Evolutionary conservation across 2,888 invertebrate species (phyloP), one percentile per base, ranked within the genome.

Genomic region (Orchesellides sinensis): DNA sequence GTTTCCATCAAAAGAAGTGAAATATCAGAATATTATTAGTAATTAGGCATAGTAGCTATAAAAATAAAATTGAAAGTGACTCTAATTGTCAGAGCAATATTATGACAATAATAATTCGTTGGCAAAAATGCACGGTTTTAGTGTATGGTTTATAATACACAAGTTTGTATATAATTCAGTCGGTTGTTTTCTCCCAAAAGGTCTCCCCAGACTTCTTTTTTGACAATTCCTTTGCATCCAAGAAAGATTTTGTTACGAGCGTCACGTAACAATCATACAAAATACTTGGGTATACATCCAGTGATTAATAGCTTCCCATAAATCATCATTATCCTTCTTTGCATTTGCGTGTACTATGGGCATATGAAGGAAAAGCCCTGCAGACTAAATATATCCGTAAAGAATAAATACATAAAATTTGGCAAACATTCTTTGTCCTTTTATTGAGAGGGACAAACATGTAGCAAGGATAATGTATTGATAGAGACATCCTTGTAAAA

Each of bases 271-370:
- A 59, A 25, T 23, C 27, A 27, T 59, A 59, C 19, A 27, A 29
- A 35, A 61, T 29, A 35, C 35, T 19, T 2, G 19, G 35, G 17
- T n/a, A n/a, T 40, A 35, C 8, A 59, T 23, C 61, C 61, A 8
- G 35, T 61, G 61, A 61, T 61, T 61, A 61, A 61, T 61, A 61
- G 61, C 61, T 61, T 35, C 17, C 3, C 35, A 32, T 61, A 19
- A 19, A 17, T 19, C 35, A 29, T 61, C 32, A 19, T 35, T 17
- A 2, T 3, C 6, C 35, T 6, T 35, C 35, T 35, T 35, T 35
- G 8, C 35, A 35, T 35, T 8, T n/a, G n/a, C n/a, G n/a, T n/a
- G n/a, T n/a, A n/a, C n/a, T n/a, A n/a, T n/a, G n/a, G n/a, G n/a
- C n/a, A n/a, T n/a, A n/a, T n/a, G n/a, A n/a, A n/a, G n/a, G n/a